Evolutionary conservation across 2,888 invertebrate species (phyloP), one percentile per base, ranked within the genome.

Genomic region (Drosophila monieri): DNA sequence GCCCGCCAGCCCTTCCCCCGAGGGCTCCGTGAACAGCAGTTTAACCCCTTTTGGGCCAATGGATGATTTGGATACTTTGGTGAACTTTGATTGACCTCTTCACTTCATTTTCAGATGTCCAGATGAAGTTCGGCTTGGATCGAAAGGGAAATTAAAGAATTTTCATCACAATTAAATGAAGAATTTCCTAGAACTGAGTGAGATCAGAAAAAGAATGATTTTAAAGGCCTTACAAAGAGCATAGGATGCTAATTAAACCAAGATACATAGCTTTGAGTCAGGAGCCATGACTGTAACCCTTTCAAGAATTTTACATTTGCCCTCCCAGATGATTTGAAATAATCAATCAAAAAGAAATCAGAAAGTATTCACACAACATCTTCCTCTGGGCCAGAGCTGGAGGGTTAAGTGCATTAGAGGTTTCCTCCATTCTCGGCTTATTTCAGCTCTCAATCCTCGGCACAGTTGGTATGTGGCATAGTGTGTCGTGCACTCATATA

Each of bases 381-480:
- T 69, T 73, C 65, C 44, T 21, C 18, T 27, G 52, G 52, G 43
- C 43, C 21, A 14, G 35, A 65, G 74, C 80, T 15, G 80, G 78
- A 80, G 88, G 74, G 86, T 86, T 85, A 87, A 88, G 80, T 83
- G 77, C 77, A 77, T 76, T 80, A 78, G 71, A 75, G 60, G 61
- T 43, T 23, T 21, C 43, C 15, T 48, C 15, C 30, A 2, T 10
- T 23, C 44, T 32, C 27, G 12, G n/a, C 15, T 15, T 15, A 30
- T 37, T 14, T 32, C 30, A 27, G 27, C 52, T 56, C 15, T 44
- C 39, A 18, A n/a, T 53, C 71, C 55, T 43, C 43, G 41, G 39
- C 9, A 0, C 4, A 23, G 21, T 4, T 4, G 3, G 39, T 2
- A 9, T 27, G 27, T 27, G 27, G 27, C 9, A 9, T n/a, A 23